Base-by-base conservation (phyloP, 2,888 invertebrate species). In the Abscondita cerata region DNA sequence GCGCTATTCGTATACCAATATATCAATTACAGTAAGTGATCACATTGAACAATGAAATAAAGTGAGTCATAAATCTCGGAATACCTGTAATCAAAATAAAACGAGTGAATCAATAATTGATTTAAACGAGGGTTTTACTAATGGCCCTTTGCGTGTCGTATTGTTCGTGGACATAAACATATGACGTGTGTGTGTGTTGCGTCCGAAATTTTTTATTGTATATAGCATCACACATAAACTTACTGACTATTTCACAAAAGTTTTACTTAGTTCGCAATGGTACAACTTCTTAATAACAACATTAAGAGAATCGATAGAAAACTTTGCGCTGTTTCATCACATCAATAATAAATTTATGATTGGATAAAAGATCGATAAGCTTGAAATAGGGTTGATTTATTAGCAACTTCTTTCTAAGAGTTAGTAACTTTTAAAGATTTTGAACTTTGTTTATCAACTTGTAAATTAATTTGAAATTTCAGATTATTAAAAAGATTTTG, bases 31-130 rank as follows among this genome's bases (percentile, higher is more conserved):
- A 38, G 38, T 54, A 59, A 59, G 31, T 54, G 54, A 34, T 52
- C 20, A 47, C 31, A 54, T 59, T 53, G 48, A 50, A 48, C 59
- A 41, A 15, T 62, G 56, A 57, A 57, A 57, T 52, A 62, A 63
- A 60, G 52, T 64, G 64, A 64, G 52, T 64, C 64, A 64, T 60
- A 64, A 64, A 64, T 64, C 64, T 60, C 64, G 44, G 64, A 53
- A 64, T 59, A 60, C 53, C 56, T 56, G 57, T 64, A 59, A 64
- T 63, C 62, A 62, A 53, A 57, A 60, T 60, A 40, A 56, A 33
- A 34, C 59, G 36, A 58, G 44, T 51, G 40, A 58, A 62, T 68
- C 62, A 68, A 68, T 67, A 67, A 66, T 68, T 66, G 55, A 68
- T 62, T 54, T 59, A 56, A 61, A 59, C 34, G 52, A 64, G 68